Percentiles rank a stretch among this genome's conserved stretches.
These are phyloP conservation scores for Drosophila cardini DNA, from an alignment of 1,140 invertebrate species.

Conservation along the genomic window DNA sequence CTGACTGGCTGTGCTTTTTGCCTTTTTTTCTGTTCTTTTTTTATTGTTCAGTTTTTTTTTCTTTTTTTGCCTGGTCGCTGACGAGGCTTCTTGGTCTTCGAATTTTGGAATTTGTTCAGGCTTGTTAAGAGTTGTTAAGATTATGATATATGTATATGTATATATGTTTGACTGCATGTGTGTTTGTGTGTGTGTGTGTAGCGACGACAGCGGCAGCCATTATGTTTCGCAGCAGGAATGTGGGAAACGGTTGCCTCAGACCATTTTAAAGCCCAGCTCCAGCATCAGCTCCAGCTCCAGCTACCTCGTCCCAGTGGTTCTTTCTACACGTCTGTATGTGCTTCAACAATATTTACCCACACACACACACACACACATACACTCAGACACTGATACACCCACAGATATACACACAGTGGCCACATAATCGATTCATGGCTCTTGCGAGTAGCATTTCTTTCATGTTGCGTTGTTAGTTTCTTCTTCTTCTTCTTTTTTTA, in stretches of 20 bases:
- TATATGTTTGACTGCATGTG: constrained; percentile 10
- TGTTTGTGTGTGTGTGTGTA: constrained; percentile 46
- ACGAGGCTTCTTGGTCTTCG: constrained; percentile 70
- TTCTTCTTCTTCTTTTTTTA: constrained; percentile 49
- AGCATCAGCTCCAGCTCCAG: not conserved
- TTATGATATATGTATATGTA: constrained; percentile 80
- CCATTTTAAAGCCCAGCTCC: constrained; percentile 58
- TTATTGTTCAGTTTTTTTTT: not conserved
- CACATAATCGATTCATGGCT: constrained; percentile 84
- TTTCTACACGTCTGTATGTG: constrained; percentile 22
- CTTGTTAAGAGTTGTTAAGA: constrained; percentile 84
- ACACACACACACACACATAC: constrained; percentile 43
- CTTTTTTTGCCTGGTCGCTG: constrained; percentile 20
- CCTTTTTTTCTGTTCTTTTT: constrained; percentile 29
- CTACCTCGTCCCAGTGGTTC: constrained; percentile 39
- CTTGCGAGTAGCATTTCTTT: constrained; percentile 80
- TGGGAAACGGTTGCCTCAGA: constrained; percentile 75
- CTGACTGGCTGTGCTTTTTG: constrained; percentile 69
- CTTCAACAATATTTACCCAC: constrained; percentile 50
- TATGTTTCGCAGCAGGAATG: constrained; percentile 83
- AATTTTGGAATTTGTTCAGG: constrained; percentile 83
- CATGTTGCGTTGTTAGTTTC: constrained; percentile 81
- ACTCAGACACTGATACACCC: constrained; percentile 58
- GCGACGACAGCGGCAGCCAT: constrained; percentile 77
- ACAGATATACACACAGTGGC: constrained; percentile 53